phyloP scores from a whole-genome alignment of 2,888 invertebrate species.

The Cryptosula pallasiana region DNA sequence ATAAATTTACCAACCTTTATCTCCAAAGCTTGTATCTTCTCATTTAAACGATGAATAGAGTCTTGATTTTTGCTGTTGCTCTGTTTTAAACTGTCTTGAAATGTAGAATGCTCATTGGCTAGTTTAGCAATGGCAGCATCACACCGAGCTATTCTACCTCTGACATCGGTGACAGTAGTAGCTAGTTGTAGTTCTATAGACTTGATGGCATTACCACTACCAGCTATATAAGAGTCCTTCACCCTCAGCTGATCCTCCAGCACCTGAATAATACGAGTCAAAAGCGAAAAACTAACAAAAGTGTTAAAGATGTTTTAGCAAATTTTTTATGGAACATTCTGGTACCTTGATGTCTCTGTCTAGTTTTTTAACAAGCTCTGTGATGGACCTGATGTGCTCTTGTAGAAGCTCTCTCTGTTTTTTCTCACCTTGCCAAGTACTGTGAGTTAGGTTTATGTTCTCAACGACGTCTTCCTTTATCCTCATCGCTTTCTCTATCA shows the following conservation, averaged over 20 bases:
- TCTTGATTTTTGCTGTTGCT: conserved; percentile 39
- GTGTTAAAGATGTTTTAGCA: no score
- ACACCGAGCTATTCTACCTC: conserved; percentile 49
- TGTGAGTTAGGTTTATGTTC: conserved; percentile 48
- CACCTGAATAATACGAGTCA: conserved; percentile 35
- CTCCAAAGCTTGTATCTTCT: conserved; percentile 43
- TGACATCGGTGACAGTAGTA: conserved; percentile 46
- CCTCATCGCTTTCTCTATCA: not conserved
- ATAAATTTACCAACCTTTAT: conserved; percentile 39
- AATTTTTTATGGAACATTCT: no score
- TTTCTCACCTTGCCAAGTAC: conserved; percentile 52
- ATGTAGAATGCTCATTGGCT: conserved; percentile 38
- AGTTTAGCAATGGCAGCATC: conserved; percentile 48
- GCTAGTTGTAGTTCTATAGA: conserved; percentile 51
- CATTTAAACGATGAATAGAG: conserved; percentile 36
- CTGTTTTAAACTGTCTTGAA: conserved; percentile 40
- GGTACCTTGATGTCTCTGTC: conserved; percentile 48
- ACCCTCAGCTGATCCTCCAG: conserved; percentile 42
- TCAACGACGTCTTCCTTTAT: conserved; percentile 44
- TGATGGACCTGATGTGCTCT: conserved; percentile 52
- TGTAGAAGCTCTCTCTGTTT: conserved; percentile 45
- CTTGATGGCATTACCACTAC: conserved; percentile 45
- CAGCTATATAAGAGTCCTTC: conserved; percentile 37
- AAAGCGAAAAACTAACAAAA: no score
- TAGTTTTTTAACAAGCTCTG: conserved; percentile 48